These are phyloP conservation scores for Paralichthys olivaceus DNA, from an alignment of 2,113 vertebrate genomes.

Conservation along the genomic window DNA sequence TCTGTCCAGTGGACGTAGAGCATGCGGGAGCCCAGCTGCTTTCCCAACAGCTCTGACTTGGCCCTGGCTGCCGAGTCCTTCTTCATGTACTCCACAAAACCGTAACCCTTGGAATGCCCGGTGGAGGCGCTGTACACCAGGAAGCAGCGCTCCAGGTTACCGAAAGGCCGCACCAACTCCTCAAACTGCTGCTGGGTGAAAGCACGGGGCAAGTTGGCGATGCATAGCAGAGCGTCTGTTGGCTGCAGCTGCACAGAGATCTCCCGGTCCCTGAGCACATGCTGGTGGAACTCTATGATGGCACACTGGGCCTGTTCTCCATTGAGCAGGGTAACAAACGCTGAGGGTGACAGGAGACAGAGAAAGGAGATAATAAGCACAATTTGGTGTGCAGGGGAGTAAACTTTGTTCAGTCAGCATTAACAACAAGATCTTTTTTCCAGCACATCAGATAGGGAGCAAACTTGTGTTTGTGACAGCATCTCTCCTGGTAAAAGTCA, in stretches of 20 bases:
- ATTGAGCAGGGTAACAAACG: slow-evolving; percentile 91
- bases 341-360: slow-evolving; percentile 59
- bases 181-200: slow-evolving; percentile 93
- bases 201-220: slow-evolving; percentile 90
- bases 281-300: slow-evolving; percentile 88
- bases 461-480: slow-evolving; percentile 6
- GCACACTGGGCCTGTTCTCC: slow-evolving; percentile 92
- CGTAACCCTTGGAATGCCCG: slow-evolving; percentile 93
- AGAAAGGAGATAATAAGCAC: slow-evolving; percentile 6
- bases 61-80: slow-evolving; percentile 93
- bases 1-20: slow-evolving; percentile 97
- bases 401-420: slow-evolving; percentile 10
- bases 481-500: slow-evolving; percentile 22
- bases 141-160: slow-evolving; percentile 94
- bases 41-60: slow-evolving; percentile 91
- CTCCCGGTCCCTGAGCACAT: slow-evolving; percentile 87
- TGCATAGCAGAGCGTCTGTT: slow-evolving; percentile 90
- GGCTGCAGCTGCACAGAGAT: slow-evolving; percentile 93
- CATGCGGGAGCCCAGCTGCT: slow-evolving; percentile 89
- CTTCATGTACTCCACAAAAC: slow-evolving; percentile 97
- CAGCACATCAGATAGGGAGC: slow-evolving; percentile 4
- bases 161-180: slow-evolving; percentile 93
- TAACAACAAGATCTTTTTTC: slow-evolving; percentile 1
- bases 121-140: slow-evolving; percentile 87
- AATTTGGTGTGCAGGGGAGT: background rate